These are phyloP conservation scores for Oryzias melastigma DNA, from an alignment of 2,113 vertebrate genomes.

Conservation along the genomic window DNA sequence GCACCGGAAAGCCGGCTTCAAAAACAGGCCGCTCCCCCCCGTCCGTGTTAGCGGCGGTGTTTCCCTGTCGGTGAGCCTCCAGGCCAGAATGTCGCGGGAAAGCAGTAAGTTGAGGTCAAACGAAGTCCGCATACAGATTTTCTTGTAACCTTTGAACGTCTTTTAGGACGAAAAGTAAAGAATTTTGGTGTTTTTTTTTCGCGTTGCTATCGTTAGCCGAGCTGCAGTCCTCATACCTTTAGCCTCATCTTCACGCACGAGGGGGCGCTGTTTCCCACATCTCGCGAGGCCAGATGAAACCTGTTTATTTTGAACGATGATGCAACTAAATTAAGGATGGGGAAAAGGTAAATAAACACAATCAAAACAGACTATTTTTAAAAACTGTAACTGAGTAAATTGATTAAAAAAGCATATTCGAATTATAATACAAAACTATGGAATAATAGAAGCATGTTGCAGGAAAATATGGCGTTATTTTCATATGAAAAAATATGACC, in stretches of 20 bases:
- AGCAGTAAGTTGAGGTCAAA: background rate
- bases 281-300: constrained; percentile 68
- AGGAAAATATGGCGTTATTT: too few relatives aligned
- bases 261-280: constrained; percentile 71
- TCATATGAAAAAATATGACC: too few relatives aligned
- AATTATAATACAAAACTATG: too few relatives aligned
- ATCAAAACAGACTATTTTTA: too few relatives aligned
- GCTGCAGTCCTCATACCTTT: constrained; percentile 54
- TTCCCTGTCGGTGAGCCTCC: constrained; percentile 14
- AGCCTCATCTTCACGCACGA: constrained; percentile 59
- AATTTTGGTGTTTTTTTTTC: constrained; percentile 65
- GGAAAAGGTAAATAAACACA: too few relatives aligned
- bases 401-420: too few relatives aligned
- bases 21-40: constrained; percentile 72
- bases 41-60: constrained; percentile 50
- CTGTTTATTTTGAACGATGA: too few relatives aligned
- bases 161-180: constrained; percentile 26
- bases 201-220: constrained; percentile 72
- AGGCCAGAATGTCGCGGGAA: constrained; percentile 9
- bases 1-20: constrained; percentile 64
- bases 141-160: constrained; percentile 5
- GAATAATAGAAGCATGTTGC: too few relatives aligned
- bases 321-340: too few relatives aligned
- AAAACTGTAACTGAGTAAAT: too few relatives aligned
- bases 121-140: constrained; percentile 7